Evolutionary conservation across 2,888 invertebrate genomes (phyloP).

Genomic region (Caenorhabditis panamensis): DNA sequence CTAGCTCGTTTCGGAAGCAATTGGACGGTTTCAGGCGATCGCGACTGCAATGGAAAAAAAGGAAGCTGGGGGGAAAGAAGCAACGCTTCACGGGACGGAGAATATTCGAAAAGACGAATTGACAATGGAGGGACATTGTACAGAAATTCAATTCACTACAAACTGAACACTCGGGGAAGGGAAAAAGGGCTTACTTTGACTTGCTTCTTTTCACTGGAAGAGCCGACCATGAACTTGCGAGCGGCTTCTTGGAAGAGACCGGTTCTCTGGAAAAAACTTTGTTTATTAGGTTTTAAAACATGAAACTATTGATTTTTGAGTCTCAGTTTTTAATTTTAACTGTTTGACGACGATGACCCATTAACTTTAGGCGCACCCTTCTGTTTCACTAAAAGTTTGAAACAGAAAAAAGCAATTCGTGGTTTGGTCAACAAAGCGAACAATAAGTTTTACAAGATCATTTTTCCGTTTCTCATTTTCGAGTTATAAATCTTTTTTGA

Average conservation of each 20-base stretch:
- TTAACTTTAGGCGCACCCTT: too few species aligned
- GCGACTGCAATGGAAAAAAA: constrained; percentile 53
- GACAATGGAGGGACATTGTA: constrained; percentile 8
- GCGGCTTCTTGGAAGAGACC: constrained; percentile 74
- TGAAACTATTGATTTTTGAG: too few species aligned
- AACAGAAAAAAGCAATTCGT: too few species aligned
- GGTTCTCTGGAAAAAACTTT: constrained; percentile 51
- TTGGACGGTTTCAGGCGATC: constrained; percentile 70
- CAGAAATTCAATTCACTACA: constrained; percentile 28
- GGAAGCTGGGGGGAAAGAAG: constrained; percentile 2
- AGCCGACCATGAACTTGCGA: constrained; percentile 69
- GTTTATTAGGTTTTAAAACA: too few species aligned
- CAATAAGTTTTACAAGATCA: too few species aligned
- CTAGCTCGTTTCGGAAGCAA: constrained; percentile 67
- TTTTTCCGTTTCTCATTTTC: too few species aligned
- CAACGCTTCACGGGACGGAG: too few species aligned
- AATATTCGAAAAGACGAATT: constrained; percentile 17
- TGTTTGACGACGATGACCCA: too few species aligned
- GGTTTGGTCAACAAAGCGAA: too few species aligned
- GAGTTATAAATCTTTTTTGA: too few species aligned
- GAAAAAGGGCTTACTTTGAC: constrained; percentile 19
- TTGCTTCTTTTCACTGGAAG: constrained; percentile 58
- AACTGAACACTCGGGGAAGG: constrained; percentile 12
- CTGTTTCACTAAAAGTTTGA: too few species aligned
- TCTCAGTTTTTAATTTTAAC: too few species aligned